Evolutionary conservation across 2,888 invertebrate genomes (phyloP).

Genomic region (Agrenia bidenticulata): DNA sequence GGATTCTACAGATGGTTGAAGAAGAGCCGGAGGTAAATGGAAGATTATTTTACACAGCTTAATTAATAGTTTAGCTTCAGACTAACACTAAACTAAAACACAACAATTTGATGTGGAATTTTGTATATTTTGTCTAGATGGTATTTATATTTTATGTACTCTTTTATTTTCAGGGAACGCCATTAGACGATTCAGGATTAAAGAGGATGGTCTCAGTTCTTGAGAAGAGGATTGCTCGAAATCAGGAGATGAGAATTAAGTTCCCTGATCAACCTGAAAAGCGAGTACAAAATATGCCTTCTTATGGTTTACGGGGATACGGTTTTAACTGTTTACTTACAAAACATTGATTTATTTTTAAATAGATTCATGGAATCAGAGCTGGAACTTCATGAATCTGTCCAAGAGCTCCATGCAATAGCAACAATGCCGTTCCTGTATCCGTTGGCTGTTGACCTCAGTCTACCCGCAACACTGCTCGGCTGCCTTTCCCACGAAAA

Average conservation of each 20-base stretch:
- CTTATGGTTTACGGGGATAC: background rate
- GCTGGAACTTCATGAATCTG: constrained; percentile 82
- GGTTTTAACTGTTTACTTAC: constrained; percentile 21
- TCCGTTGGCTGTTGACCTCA: constrained; percentile 82
- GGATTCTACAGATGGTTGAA: constrained; percentile 77
- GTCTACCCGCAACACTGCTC: constrained; percentile 84
- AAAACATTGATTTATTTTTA: too few species aligned
- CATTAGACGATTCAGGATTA: constrained; percentile 80
- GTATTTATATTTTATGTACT: too few species aligned
- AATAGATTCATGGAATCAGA: constrained; percentile 91
- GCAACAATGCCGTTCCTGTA: constrained; percentile 96
- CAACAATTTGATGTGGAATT: background rate
- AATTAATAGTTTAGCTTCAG: constrained; percentile 7
- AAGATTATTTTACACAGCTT: constrained; percentile 2
- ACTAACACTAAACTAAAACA: too few species aligned
- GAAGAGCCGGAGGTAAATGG: constrained; percentile 68
- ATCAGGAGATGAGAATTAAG: constrained; percentile 89
- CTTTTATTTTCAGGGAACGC: constrained; percentile 72
- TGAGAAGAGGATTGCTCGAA: constrained; percentile 89
- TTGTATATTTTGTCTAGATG: constrained; percentile 22
- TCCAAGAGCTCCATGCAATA: constrained; percentile 87
- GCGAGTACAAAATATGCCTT: constrained; percentile 56
- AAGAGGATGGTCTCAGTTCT: constrained; percentile 87
- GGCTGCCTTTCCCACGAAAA: constrained; percentile 95
- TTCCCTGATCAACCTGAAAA: constrained; percentile 96